phyloP scores from a whole-genome alignment of 1,140 invertebrate genomes.

The Tribolium castaneum region DNA sequence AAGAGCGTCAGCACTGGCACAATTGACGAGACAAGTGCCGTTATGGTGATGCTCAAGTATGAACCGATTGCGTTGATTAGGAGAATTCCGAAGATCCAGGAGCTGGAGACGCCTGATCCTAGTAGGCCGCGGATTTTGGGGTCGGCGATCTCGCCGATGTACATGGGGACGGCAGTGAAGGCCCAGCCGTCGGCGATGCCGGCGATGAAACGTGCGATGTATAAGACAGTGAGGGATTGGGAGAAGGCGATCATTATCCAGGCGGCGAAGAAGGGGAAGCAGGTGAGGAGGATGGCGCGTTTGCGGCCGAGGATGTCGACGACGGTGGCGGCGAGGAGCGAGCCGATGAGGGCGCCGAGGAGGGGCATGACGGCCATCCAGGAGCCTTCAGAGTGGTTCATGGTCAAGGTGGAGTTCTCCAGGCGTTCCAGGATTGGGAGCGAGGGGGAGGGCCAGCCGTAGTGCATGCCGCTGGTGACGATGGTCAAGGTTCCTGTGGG shows the following conservation, averaged over 20 bases:
- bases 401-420: constrained; percentile 61
- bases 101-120: constrained; percentile 50
- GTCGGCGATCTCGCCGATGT: constrained; percentile 75
- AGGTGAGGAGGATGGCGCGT: constrained; percentile 71
- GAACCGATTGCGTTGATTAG: constrained; percentile 75
- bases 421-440: constrained; percentile 51
- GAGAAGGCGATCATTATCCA: constrained; percentile 74
- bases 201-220: constrained; percentile 65
- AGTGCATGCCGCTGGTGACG: constrained; percentile 59
- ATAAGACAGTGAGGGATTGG: constrained; percentile 65
- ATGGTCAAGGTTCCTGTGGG: constrained; percentile 53
- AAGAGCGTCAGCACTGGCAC: constrained; percentile 72
- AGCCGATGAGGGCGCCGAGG: constrained; percentile 66
- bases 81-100: constrained; percentile 71
- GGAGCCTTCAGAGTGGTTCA: constrained; percentile 70
- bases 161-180: constrained; percentile 74
- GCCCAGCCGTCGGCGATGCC: constrained; percentile 76
- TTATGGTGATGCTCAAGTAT: constrained; percentile 69
- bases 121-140: constrained; percentile 72
- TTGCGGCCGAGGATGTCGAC: constrained; percentile 73
- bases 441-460: constrained; percentile 60
- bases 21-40: constrained; percentile 69
- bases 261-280: constrained; percentile 72
- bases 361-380: constrained; percentile 69
- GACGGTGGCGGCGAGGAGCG: constrained; percentile 62